These are phyloP conservation scores for Artibeus lituratus DNA, from an alignment of 2,797 vertebrate species.

Conservation along the genomic window DNA sequence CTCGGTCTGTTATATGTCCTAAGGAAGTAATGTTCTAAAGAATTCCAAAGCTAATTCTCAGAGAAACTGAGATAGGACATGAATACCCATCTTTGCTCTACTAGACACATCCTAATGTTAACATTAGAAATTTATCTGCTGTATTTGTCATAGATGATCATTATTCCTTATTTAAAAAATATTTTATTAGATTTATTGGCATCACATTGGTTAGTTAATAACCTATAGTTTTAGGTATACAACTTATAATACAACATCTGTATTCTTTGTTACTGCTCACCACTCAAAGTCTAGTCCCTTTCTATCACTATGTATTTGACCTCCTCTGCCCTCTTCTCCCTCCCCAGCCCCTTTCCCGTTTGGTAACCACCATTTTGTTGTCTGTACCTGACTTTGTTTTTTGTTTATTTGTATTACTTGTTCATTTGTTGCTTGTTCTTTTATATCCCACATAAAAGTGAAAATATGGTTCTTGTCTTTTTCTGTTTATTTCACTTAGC, in stretches of 20 bases:
- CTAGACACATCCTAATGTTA: neutral
- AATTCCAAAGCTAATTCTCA: neutral
- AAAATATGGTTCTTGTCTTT: neutral
- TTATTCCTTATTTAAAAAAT: neutral
- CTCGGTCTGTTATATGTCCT: neutral
- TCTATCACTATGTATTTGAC: neutral
- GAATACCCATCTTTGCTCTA: neutral
- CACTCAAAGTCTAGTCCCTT: too few species aligned
- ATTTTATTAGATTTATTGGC: neutral
- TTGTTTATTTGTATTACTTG: neutral
- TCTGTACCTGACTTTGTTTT: neutral
- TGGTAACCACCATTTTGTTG: neutral
- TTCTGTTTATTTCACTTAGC: neutral
- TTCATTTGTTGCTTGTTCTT: neutral
- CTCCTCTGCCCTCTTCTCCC: neutral
- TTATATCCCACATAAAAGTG: neutral
- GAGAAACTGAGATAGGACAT: neutral
- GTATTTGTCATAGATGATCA: neutral
- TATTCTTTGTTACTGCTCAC: too few species aligned
- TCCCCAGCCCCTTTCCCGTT: neutral
- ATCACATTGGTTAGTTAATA: neutral
- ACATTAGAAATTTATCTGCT: neutral
- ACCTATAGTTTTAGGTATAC: neutral
- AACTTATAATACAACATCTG: neutral
- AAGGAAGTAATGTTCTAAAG: neutral